phyloP scores from a whole-genome alignment of 2,797 vertebrate genomes.

The Dicrostonyx torquatus region DNA sequence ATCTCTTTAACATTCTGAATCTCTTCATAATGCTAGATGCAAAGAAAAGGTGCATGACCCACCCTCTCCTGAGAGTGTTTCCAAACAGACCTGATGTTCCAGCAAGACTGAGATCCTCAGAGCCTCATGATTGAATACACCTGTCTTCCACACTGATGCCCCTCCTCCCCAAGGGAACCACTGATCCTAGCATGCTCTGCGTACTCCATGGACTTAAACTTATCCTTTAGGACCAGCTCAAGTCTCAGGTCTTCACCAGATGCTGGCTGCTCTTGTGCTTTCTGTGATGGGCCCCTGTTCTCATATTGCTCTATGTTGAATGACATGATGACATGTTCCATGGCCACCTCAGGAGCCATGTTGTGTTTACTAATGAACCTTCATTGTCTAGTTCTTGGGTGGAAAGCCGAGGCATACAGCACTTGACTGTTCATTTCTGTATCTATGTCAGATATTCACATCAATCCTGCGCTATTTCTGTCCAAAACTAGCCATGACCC shows the following conservation, averaged over 20 bases:
- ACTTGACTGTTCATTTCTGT: not conserved
- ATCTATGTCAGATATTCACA: not conserved
- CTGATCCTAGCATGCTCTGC: not conserved
- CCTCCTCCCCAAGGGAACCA: fast-evolving
- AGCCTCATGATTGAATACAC: fast-evolving
- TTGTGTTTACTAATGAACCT: not conserved
- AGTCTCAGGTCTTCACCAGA: not conserved
- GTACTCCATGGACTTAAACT: too few species aligned
- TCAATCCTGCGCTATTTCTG: not conserved
- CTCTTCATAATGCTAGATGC: not conserved
- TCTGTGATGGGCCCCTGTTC: not conserved
- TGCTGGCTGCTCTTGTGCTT: not conserved
- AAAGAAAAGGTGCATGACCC: not conserved
- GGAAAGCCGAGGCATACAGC: too few species aligned
- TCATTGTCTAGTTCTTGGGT: not conserved
- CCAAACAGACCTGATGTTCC: fast-evolving
- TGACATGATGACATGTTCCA: not conserved
- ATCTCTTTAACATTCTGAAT: not conserved
- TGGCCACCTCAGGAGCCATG: not conserved
- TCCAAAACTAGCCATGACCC: not conserved
- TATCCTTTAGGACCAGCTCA: not conserved
- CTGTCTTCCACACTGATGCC: fast-evolving
- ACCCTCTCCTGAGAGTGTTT: too few species aligned
- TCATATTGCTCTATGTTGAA: not conserved
- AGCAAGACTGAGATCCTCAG: fast-evolving